These are phyloP conservation scores for Metopolophium dirhodum DNA, from an alignment of 1,140 invertebrate species.

Conservation along the genomic window DNA sequence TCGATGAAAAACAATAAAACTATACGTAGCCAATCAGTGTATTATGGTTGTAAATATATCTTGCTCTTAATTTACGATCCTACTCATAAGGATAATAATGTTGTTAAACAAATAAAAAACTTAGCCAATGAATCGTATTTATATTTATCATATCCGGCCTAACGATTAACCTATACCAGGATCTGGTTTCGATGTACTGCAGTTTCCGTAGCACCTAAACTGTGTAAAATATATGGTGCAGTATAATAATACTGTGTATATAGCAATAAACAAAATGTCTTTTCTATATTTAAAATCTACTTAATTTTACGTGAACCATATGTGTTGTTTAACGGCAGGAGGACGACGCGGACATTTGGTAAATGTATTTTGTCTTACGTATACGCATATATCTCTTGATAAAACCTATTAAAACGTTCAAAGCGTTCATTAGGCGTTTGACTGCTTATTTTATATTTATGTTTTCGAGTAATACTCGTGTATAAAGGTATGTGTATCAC, in stretches of 20 bases:
- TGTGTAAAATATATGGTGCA: neutral
- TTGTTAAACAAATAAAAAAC: too few species aligned
- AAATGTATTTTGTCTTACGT: neutral
- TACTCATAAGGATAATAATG: too few species aligned
- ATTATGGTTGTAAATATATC: too few species aligned
- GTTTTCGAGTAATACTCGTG: neutral
- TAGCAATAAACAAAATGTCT: neutral
- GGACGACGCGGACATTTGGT: neutral
- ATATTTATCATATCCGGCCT: neutral
- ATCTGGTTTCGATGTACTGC: neutral
- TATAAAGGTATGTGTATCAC: neutral
- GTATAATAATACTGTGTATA: neutral
- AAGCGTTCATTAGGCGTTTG: neutral
- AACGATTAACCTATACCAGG: neutral
- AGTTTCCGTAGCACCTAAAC: neutral
- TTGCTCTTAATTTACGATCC: too few species aligned
- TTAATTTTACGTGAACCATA: neutral
- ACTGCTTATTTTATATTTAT: neutral
- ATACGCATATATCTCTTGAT: neutral
- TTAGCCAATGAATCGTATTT: neutral
- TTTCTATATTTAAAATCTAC: slow-evolving; percentile 10
- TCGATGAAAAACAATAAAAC: too few species aligned
- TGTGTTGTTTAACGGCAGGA: neutral
- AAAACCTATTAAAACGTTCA: neutral
- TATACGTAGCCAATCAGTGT: too few species aligned